Conservation (phyloP, 2,797 vertebrate genomes). For the Otus scops region DNA sequence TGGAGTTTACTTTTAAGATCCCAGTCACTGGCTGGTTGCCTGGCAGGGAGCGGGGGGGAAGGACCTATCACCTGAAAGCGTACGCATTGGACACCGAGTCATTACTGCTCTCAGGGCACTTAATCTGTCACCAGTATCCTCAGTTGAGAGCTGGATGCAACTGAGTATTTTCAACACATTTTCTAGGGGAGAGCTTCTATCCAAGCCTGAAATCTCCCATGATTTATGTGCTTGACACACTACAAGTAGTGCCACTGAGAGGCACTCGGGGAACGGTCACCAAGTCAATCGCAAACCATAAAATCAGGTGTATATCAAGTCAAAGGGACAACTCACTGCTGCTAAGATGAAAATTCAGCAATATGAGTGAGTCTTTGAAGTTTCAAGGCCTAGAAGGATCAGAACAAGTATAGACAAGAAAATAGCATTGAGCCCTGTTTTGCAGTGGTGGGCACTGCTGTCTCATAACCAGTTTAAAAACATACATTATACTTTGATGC, state of each 20-base stretch:
- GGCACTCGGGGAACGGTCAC: neutral
- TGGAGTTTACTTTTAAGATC: neutral
- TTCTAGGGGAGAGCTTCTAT: neutral
- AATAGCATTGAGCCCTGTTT: neutral
- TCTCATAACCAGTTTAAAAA: neutral
- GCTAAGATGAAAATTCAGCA: neutral
- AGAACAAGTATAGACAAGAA: neutral
- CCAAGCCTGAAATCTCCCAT: neutral
- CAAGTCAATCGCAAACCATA: neutral
- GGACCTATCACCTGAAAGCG: neutral
- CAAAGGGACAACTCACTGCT: neutral
- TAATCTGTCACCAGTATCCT: neutral
- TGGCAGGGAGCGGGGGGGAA: neutral
- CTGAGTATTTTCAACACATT: neutral
- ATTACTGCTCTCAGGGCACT: neutral
- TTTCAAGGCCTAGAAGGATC: neutral
- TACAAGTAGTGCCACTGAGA: neutral
- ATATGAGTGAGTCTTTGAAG: neutral
- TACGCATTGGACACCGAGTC: neutral
- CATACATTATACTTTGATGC: neutral
- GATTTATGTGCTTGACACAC: neutral
- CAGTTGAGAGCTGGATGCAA: neutral
- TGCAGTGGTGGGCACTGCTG: neutral
- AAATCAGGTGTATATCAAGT: neutral
- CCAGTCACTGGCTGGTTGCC: neutral